A percentile compares a stretch with the other conserved stretches of the same genome.
phyloP scores from a whole-genome alignment of 2,113 vertebrate genomes.

The Xyliphius kryptos region DNA sequence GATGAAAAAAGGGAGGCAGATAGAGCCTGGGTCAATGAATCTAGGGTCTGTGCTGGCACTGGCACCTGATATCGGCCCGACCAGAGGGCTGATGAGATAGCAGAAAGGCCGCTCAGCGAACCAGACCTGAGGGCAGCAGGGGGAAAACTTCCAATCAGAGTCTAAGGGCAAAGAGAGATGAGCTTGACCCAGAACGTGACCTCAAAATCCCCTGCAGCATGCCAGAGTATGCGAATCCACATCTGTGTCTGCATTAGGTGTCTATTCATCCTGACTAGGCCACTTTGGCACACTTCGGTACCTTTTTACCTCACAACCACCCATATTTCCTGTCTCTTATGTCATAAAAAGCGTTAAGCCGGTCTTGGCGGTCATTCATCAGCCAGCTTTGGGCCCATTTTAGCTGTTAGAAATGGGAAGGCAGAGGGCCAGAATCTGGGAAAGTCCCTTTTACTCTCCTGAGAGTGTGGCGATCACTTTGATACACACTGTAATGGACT shows the following conservation, averaged over 20 bases:
- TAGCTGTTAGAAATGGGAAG: constrained; percentile 5
- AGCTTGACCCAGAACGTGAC: constrained; percentile 28
- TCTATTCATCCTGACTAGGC: neutral
- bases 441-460: constrained; percentile 30
- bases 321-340: constrained; percentile 23
- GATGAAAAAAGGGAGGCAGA: constrained; percentile 4
- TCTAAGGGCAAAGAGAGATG: constrained; percentile 29
- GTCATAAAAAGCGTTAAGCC: constrained; percentile 17
- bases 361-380: constrained; percentile 11
- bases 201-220: constrained; percentile 6
- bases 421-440: constrained; percentile 15
- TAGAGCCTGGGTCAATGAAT: constrained; percentile 12
- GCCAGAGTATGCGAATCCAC: neutral
- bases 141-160: constrained; percentile 22
- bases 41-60: constrained; percentile 8
- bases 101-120: constrained; percentile 16
- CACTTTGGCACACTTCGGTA: constrained; percentile 7
- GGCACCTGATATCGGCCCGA: constrained; percentile 3
- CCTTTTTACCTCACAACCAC: constrained; percentile 7
- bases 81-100: constrained; percentile 33
- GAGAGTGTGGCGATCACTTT: constrained; percentile 31
- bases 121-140: neutral
- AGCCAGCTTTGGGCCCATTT: constrained; percentile 9
- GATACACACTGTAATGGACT: constrained; percentile 35
- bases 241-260: constrained; percentile 13